Percentiles rank a stretch among this genome's conserved stretches.
phyloP scores from a whole-genome alignment of 2,888 invertebrate species.

The Lepidochrysops patricia region DNA sequence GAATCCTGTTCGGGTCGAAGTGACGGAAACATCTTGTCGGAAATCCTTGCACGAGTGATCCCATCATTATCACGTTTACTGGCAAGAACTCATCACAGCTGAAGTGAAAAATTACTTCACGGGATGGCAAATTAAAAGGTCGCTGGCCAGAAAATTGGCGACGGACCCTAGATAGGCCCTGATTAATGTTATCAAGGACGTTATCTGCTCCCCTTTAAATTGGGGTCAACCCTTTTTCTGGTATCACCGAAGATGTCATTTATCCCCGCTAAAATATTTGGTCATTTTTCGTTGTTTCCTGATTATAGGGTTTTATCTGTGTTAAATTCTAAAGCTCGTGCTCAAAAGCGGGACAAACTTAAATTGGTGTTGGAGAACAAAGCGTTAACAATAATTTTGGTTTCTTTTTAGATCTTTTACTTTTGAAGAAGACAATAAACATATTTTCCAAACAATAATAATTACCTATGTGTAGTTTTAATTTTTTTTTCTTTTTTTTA shows the following conservation, averaged over 20 bases:
- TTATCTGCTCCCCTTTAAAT: constrained; percentile 58
- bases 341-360: background rate
- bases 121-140: constrained; percentile 61
- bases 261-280: constrained; percentile 22
- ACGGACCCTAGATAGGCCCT: constrained; percentile 46
- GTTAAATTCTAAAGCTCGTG: background rate
- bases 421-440: too few species aligned
- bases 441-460: too few species aligned
- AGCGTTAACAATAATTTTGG: background rate
- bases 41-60: constrained; percentile 9
- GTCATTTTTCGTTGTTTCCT: background rate
- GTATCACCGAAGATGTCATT: constrained; percentile 20
- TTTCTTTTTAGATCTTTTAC: background rate
- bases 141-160: constrained; percentile 66
- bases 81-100: constrained; percentile 40
- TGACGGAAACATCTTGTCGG: background rate
- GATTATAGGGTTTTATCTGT: background rate
- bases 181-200: constrained; percentile 69
- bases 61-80: constrained; percentile 20
- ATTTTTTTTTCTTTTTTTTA: too few species aligned
- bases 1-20: background rate
- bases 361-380: background rate
- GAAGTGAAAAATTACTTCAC: constrained; percentile 57
- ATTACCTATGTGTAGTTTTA: too few species aligned
- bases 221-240: constrained; percentile 44